Evolutionary conservation across 1,140 invertebrate genomes (phyloP).

Genomic region (Harpegnathos saltator): DNA sequence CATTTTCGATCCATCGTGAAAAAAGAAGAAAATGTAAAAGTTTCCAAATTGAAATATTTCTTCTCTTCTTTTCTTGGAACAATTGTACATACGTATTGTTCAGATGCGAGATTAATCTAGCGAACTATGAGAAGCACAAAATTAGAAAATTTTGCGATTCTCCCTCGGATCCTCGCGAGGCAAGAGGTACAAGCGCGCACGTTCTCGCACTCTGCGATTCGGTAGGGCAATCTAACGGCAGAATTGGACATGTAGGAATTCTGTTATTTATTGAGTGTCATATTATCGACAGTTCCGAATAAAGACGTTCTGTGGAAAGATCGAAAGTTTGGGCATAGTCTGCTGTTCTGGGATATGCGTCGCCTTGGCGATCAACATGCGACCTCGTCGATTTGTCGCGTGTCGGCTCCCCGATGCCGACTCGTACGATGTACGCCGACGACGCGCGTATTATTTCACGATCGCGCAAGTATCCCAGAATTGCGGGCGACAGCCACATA

Average conservation of each 20-base stretch:
- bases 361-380: background rate
- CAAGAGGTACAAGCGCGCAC: conserved; percentile 8
- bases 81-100: no score
- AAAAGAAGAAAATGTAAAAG: no score
- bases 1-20: no score
- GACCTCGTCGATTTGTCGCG: conserved; percentile 5
- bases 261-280: conserved; percentile 85
- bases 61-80: no score
- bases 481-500: conserved; percentile 82
- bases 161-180: background rate
- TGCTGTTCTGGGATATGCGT: conserved; percentile 78
- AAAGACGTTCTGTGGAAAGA: conserved; percentile 83
- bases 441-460: no score
- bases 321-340: conserved; percentile 81
- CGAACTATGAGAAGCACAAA: no score
- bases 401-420: no score
- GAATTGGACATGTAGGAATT: conserved; percentile 85
- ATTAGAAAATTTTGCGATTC: no score
- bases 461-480: conserved; percentile 71
- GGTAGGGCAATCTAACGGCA: conserved; percentile 76
- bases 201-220: conserved; percentile 66
- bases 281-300: conserved; percentile 84
- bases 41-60: no score
- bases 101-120: no score
- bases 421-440: no score